Evolutionary conservation across 2,113 vertebrate genomes (phyloP).

Genomic region (Astur gentilis): DNA sequence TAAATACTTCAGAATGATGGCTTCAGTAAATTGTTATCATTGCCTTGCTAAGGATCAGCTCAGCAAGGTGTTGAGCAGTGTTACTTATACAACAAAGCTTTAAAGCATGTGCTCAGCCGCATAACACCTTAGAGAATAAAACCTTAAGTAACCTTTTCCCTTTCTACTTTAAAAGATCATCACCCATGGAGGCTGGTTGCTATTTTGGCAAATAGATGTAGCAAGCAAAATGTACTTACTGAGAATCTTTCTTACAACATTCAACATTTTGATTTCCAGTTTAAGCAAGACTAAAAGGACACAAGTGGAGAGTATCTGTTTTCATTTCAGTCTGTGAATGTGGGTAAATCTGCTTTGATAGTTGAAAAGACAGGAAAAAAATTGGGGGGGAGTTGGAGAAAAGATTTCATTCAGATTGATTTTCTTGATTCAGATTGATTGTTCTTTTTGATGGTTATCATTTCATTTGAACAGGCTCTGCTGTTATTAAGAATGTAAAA

Average conservation of each 20-base stretch:
- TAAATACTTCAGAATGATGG: neutral
- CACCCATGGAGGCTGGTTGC: neutral
- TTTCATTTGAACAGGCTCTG: neutral
- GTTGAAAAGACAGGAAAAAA: neutral
- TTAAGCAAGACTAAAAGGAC: neutral
- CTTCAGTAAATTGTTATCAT: neutral
- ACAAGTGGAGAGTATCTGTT: neutral
- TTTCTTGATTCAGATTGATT: neutral
- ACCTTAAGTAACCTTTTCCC: neutral
- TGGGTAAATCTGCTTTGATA: neutral
- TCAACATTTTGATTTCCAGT: neutral
- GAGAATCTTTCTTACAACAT: neutral
- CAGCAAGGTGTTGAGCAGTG: neutral
- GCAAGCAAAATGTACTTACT: neutral
- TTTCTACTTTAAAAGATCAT: neutral
- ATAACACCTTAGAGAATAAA: neutral
- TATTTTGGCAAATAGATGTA: neutral
- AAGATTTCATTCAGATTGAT: neutral
- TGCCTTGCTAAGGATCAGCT: neutral
- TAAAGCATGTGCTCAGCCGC: neutral
- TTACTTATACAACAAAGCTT: neutral
- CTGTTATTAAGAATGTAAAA: neutral
- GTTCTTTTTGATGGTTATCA: neutral
- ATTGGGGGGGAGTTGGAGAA: neutral
- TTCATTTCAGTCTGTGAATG: neutral